A percentile compares a stretch with the other conserved stretches of the same genome.
Conservation (phyloP, 2,888 invertebrate genomes). For the Brachylomia viminalis region DNA sequence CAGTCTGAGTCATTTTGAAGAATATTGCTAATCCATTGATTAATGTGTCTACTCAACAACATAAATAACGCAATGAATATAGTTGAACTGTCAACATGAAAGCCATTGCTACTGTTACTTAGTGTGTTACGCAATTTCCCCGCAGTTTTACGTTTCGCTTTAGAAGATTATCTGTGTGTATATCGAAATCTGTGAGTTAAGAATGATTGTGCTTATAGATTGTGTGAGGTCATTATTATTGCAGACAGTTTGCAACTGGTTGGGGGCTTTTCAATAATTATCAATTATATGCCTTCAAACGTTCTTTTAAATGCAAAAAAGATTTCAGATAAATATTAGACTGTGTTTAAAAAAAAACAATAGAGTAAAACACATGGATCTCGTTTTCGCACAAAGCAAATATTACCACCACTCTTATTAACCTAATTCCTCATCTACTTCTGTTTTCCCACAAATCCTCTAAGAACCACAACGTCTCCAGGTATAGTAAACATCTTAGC, state of each 20-base stretch:
- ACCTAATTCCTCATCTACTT: neutral
- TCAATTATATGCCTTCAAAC: neutral
- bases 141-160: conserved; percentile 10
- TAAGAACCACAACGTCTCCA: conserved; percentile 25
- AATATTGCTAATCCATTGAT: too few relatives aligned
- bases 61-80: too few relatives aligned
- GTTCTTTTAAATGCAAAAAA: conserved; percentile 10
- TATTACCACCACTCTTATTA: neutral
- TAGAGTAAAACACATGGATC: neutral
- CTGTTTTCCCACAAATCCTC: neutral
- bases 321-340: neutral
- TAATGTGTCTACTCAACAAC: too few relatives aligned
- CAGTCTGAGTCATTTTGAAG: too few relatives aligned
- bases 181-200: conserved; percentile 27
- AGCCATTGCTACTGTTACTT: too few relatives aligned
- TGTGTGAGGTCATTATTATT: conserved; percentile 33
- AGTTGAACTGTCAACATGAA: too few relatives aligned
- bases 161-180: conserved; percentile 5
- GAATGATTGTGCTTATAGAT: conserved; percentile 1
- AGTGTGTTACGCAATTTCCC: too few relatives aligned
- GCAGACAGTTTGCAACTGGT: conserved; percentile 15
- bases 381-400: neutral
- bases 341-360: neutral
- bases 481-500: conserved; percentile 43
- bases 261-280: conserved; percentile 17